phyloP scores from a whole-genome alignment of 37 sponge, comb jelly and placozoan genomes.

The Halichondria panicea region DNA sequence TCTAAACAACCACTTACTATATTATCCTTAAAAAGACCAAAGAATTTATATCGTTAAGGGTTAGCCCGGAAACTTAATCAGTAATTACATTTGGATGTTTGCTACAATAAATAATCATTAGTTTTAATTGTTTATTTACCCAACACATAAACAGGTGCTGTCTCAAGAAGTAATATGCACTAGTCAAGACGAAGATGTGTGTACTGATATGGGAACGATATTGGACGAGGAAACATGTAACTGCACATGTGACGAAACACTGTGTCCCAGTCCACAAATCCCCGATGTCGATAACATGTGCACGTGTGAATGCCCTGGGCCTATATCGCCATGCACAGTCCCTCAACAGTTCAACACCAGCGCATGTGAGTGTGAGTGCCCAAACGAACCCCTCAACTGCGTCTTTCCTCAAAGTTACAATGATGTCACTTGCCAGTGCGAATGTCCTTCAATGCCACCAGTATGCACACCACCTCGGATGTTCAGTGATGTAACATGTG shows the following conservation, averaged over 20 bases:
- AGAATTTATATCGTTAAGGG: no score
- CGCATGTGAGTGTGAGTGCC: conserved; percentile 22
- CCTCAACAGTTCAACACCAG: neutral
- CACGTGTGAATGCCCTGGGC: conserved; percentile 2
- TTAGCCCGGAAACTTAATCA: no score
- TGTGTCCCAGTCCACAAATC: conserved; percentile 4
- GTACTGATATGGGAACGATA: no score
- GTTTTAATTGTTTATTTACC: no score
- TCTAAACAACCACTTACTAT: no score
- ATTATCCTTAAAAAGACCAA: no score
- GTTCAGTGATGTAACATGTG: conserved; percentile 13
- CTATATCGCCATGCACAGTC: neutral
- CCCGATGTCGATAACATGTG: neutral
- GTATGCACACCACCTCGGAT: conserved; percentile 24
- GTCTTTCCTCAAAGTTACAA: conserved; percentile 7
- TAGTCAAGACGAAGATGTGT: no score
- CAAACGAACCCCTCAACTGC: neutral
- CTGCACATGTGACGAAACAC: neutral
- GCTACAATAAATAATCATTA: no score
- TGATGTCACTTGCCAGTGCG: conserved; percentile 34
- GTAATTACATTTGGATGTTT: no score
- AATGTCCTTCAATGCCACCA: conserved; percentile 21
- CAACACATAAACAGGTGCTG: no score
- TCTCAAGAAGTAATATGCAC: no score
- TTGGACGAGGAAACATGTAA: no score